Evolutionary conservation across 2,888 invertebrate genomes (phyloP), one percentile per base, ranked within the genome.

Genomic region (Polymixis lichenea): DNA sequence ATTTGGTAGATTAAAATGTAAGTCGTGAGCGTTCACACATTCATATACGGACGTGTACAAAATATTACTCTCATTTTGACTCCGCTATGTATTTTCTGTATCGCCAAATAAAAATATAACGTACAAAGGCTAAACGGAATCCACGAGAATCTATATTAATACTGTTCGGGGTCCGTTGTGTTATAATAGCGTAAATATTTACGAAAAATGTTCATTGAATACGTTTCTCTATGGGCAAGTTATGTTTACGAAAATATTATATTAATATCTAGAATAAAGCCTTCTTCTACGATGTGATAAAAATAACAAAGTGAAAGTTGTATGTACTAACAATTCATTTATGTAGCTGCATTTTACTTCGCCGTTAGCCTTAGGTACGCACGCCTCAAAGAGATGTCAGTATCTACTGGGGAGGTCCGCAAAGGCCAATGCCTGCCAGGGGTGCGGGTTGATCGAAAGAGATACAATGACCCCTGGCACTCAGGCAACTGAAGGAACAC

Each of bases 51-150:
- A 77, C 56, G 25, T 53, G 43, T 64, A 72, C 38, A 70, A 83
- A 82, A 82, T 72, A 82, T 85, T 82, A 72, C 67, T 77, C 60
- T 85, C 85, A 82, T 82, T 82, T 85, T 69, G 72, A 72, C 82
- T 82, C 55, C 32, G 32, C 53, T 68, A 61, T 76, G 17, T 72
- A 72, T 82, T 72, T 81, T 75, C 53, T 69, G 69, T 76, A 60
- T 55, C 19, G 28, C 83, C 66, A 56, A 77, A 83, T 85, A 83
- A 82, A 85, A 82, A 83, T 85, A 77, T 85, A 72, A 82, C 77
- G 49, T 56, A 60, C 51, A 55, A 82, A 77, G 51, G 61, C 69
- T 82, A 77, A 85, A 82, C 66, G 69, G 46, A 72, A 76, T 68
- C 56, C 76, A 76, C 65, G 85, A 85, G 71, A 85, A 85, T 76